Evolutionary conservation across 2,113 vertebrate genomes (phyloP).

Genomic region (Dicentrarchus labrax): DNA sequence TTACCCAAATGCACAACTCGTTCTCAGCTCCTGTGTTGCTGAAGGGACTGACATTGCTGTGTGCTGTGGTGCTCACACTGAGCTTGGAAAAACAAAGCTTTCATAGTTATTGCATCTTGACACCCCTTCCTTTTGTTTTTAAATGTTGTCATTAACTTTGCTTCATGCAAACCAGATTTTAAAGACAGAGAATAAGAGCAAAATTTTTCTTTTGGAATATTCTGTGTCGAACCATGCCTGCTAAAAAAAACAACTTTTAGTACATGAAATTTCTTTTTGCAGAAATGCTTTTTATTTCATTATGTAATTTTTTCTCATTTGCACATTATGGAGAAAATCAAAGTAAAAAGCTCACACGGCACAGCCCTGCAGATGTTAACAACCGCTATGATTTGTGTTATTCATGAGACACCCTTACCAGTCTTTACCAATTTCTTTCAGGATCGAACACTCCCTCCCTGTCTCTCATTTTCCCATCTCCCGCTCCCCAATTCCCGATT

Average conservation of each 20-base stretch:
- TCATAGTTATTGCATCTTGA: constrained; percentile 28
- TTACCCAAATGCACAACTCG: constrained; percentile 20
- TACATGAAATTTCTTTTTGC: neutral
- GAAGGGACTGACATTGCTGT: constrained; percentile 12
- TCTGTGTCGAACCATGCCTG: neutral
- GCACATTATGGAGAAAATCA: neutral
- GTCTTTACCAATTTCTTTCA: constrained; percentile 47
- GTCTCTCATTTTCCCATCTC: constrained; percentile 17
- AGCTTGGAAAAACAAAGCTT: constrained; percentile 24
- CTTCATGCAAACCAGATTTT: neutral
- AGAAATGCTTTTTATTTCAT: neutral
- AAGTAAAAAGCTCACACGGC: neutral
- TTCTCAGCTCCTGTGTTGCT: constrained; percentile 9
- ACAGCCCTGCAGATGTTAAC: constrained; percentile 17
- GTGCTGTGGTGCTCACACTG: neutral
- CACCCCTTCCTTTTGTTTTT: constrained; percentile 18
- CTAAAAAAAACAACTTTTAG: neutral
- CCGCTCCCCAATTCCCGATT: constrained; percentile 42
- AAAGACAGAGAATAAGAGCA: neutral
- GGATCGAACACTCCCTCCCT: constrained; percentile 24
- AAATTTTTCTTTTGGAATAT: neutral
- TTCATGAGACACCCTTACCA: constrained; percentile 46
- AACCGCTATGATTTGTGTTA: constrained; percentile 50
- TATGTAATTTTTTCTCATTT: neutral
- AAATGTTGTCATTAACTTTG: neutral